Evolutionary conservation across 2,797 vertebrate genomes (phyloP).

Genomic region (Chiropotes sagulatus): DNA sequence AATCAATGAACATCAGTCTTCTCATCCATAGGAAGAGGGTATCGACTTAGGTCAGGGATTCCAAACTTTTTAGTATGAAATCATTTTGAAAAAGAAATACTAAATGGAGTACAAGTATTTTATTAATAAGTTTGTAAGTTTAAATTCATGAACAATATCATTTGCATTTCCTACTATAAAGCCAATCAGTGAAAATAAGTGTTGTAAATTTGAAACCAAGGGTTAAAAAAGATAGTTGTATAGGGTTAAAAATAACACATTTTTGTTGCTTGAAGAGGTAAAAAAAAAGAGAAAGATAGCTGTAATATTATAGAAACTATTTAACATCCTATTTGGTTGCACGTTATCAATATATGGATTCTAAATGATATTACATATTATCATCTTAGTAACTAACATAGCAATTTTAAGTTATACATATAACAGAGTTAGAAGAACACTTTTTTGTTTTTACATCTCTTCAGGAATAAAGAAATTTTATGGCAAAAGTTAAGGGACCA

Average conservation of each 20-base stretch:
- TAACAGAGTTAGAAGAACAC: neutral
- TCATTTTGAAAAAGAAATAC: neutral
- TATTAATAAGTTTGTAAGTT: neutral
- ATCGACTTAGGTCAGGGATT: neutral
- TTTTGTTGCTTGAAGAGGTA: neutral
- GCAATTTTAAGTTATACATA: neutral
- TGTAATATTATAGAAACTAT: neutral
- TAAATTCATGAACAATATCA: neutral
- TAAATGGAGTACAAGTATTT: neutral
- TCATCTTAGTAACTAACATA: neutral
- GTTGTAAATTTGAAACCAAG: neutral
- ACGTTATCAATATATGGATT: neutral
- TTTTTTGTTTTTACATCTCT: neutral
- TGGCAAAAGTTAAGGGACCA: neutral
- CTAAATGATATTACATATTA: neutral
- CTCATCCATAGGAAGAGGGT: neutral
- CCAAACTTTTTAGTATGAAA: neutral
- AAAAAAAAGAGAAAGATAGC: neutral
- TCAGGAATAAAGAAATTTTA: neutral
- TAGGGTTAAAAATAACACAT: neutral
- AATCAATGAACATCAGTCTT: neutral
- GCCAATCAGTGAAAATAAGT: neutral
- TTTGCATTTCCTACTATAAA: neutral
- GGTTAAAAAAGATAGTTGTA: neutral
- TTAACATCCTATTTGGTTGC: neutral